Conservation (phyloP, 2,113 vertebrate genomes). For the Romanogobio albipinnatus region DNA sequence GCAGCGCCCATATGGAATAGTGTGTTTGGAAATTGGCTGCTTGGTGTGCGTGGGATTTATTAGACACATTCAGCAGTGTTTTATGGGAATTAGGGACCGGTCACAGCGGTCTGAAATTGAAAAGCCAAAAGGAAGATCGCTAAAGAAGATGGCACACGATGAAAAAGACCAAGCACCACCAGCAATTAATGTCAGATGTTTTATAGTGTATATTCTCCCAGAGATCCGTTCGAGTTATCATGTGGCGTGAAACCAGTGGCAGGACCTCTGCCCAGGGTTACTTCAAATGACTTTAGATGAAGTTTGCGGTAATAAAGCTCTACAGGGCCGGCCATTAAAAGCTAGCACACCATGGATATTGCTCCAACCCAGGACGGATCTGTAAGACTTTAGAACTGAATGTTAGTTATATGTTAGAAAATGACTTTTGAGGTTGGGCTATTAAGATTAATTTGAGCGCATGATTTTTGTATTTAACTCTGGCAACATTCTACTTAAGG, state of each 20-base stretch:
- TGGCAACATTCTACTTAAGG: not conserved
- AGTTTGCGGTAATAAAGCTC: slow-evolving; percentile 23
- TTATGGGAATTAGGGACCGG: slow-evolving; percentile 42
- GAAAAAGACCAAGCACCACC: slow-evolving; percentile 46
- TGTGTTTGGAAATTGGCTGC: slow-evolving; percentile 35
- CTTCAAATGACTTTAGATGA: slow-evolving; percentile 48
- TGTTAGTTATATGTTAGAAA: slow-evolving; percentile 20
- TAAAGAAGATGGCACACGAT: slow-evolving; percentile 16
- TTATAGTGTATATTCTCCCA: slow-evolving; percentile 42
- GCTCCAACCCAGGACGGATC: not conserved
- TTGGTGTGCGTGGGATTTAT: slow-evolving; percentile 14
- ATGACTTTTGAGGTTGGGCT: not conserved
- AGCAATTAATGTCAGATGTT: slow-evolving; percentile 49
- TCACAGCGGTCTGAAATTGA: slow-evolving; percentile 33
- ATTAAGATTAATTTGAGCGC: not conserved
- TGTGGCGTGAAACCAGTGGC: slow-evolving; percentile 38
- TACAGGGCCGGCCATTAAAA: not conserved
- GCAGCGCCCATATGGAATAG: slow-evolving; percentile 7
- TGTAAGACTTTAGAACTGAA: slow-evolving; percentile 23
- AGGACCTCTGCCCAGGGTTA: slow-evolving; percentile 28
- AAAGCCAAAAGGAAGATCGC: slow-evolving; percentile 21
- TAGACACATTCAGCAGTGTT: slow-evolving; percentile 31
- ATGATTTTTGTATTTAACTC: not conserved
- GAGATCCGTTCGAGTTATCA: slow-evolving; percentile 35
- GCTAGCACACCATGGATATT: not conserved